Base-by-base conservation (phyloP, 2,797 vertebrate genomes). In the Sus cebifrons region DNA sequence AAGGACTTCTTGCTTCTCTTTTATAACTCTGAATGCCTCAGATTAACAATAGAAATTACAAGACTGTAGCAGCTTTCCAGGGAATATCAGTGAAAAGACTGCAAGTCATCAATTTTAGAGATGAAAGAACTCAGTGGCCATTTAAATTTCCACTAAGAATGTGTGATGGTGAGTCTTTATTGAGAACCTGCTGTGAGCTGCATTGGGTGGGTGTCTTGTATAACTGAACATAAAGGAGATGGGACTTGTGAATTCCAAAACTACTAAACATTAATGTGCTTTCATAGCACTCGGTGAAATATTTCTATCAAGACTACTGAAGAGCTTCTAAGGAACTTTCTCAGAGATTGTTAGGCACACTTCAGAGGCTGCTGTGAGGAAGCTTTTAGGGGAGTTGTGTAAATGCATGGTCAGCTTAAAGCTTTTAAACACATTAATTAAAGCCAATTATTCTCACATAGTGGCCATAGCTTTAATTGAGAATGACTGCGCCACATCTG, bases 321-420 rank as follows among this genome's bases (percentile, higher is more conserved):
- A 90, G 70, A 70, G 70, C 60, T 94, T 93, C 67, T 81, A 58
- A 94, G 82, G 44, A 58, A 86, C 78, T 92, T 91, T 94, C 85
- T 90, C 64, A 86, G 78, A 88, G 17, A 58, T 73, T 87, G n/a
- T 91, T 84, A 91, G 92, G 84, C 77, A 73, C n/a, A 60, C 62
- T 56, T 95, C 58, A 87, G 83, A 94, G 86, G 75, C 91, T 96
- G 75, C 67, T 78, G 18, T 68, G 88, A 77, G 83, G 74, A 77
- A 96, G 74, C 58, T 93, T 93, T 87, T 74, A 87, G 94, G 75
- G 58, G 52, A 96, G 54, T 71, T 82, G 56, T 85, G 58, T 62
- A 93, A 97, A 87, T 91, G 71, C 86, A 89, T 32, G 89, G 88
- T 96, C 91, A 96, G 89, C 62, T 84, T 86, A 86, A 97, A 75